These are phyloP conservation scores for Drosophila repletoides DNA, from an alignment of 1,140 invertebrate species.

Conservation along the genomic window DNA sequence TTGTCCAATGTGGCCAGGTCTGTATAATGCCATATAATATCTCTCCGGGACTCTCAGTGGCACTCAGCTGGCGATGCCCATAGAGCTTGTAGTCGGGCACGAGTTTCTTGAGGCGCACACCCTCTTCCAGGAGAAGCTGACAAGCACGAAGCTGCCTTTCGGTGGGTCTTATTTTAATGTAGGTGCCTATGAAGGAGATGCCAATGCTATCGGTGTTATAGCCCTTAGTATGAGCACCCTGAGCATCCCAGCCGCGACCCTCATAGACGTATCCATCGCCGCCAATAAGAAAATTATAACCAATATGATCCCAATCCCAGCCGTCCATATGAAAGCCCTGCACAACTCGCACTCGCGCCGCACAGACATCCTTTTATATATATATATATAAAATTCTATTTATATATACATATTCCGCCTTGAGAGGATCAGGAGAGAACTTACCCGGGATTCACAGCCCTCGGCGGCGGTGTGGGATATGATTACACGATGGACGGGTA, in stretches of 20 bases:
- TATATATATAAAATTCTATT: too few species aligned
- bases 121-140: slow-evolving; percentile 85
- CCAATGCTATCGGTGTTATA: slow-evolving; percentile 86
- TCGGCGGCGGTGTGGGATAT: slow-evolving; percentile 84
- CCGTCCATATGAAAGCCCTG: slow-evolving; percentile 90
- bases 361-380: slow-evolving; percentile 83
- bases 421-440: not conserved
- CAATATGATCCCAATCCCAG: slow-evolving; percentile 85
- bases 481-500: slow-evolving; percentile 83
- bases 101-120: slow-evolving; percentile 84
- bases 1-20: slow-evolving; percentile 84
- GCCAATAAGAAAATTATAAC: slow-evolving; percentile 88
- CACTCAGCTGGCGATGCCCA: slow-evolving; percentile 85
- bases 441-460: slow-evolving; percentile 83
- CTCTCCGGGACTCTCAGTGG: slow-evolving; percentile 86
- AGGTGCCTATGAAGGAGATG: slow-evolving; percentile 89
- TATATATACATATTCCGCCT: too few species aligned
- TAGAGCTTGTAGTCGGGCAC: slow-evolving; percentile 85
- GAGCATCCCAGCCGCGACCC: slow-evolving; percentile 86
- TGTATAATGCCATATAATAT: slow-evolving; percentile 85
- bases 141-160: slow-evolving; percentile 85
- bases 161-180: slow-evolving; percentile 83
- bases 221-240: slow-evolving; percentile 85
- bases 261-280: slow-evolving; percentile 86
- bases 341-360: slow-evolving; percentile 84